Base-by-base conservation (phyloP, 2,888 invertebrate genomes). In the Candidula unifasciata region DNA sequence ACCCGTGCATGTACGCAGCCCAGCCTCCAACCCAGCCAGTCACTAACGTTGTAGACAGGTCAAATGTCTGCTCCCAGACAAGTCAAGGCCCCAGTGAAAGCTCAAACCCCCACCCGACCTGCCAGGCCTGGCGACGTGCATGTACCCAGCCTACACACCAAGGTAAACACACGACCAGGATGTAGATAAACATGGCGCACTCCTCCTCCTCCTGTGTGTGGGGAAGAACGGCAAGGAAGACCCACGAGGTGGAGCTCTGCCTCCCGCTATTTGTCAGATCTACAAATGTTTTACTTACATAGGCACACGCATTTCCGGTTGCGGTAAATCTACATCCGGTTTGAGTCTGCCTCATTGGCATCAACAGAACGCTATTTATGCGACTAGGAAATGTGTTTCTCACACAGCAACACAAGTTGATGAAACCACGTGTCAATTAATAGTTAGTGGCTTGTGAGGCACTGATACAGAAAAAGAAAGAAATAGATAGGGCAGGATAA, bases 291-390 rank as follows among this genome's bases (percentile, higher is more conserved):
- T 64, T 60, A 78, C 37, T 64, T 60, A 78, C 60, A 78, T 64
- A 64, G 78, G 60, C 35, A 24, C 78, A 78, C 16, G 37, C 78
- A 78, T 78, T 78, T 78, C 78, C 78, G 78, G 78, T 60, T 60
- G 21, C 35, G 33, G 6, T 78, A 33, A 18, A 3, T 30, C 57
- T 35, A 64, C 60, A 35, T 64, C 37, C 64, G 64, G 78, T 60
- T 60, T 35, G 24, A n/a, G 21, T 33, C 1, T 33, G 2, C 6
- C 10, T 8, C 44, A 73, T 73, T 73, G 44, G 30, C 74, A 74
- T 44, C 52, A n/a, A n/a, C 5, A 54, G 16, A 18, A 33, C 0
- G 27, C 8, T 74, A 52, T 54, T 74, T 74, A 54, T 54, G 54
- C 13, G 54, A 18, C 24, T 35, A 35, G 16, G 21, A 24, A 60